phyloP scores from a whole-genome alignment of 2,113 vertebrate genomes.

The Glareola pratincola region DNA sequence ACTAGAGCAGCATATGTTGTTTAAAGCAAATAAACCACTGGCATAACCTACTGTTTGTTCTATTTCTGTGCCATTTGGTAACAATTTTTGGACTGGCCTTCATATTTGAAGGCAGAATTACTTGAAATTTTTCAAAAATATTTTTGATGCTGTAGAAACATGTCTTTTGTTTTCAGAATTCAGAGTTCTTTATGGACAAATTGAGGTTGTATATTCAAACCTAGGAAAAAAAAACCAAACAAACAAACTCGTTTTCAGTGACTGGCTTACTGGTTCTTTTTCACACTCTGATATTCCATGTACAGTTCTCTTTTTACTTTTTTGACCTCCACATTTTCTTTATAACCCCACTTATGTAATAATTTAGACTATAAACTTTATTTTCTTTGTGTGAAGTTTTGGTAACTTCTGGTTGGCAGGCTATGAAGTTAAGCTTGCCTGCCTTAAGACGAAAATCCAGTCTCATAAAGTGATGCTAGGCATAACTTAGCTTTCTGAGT shows the following conservation, averaged over 20 bases:
- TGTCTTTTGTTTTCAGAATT: not conserved
- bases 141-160: not conserved
- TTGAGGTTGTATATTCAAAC: not conserved
- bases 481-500: not conserved
- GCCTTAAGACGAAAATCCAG: not conserved
- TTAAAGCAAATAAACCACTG: not conserved
- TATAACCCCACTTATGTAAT: not conserved
- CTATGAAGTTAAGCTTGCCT: not conserved
- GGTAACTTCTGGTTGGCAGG: not conserved
- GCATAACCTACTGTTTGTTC: not conserved
- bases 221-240: not conserved
- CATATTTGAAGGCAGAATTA: not conserved
- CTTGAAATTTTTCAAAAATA: not conserved
- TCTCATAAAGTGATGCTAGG: not conserved
- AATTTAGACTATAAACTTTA: not conserved
- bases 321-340: not conserved
- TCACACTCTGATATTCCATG: not conserved
- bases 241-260: not conserved
- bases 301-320: not conserved
- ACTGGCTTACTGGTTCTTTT: not conserved
- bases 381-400: not conserved
- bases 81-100: not conserved
- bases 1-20: not conserved
- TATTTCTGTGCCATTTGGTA: not conserved
- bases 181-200: not conserved